Evolutionary conservation across 2,797 vertebrate species (phyloP).

Genomic region (Melanotaenia maccullochi): DNA sequence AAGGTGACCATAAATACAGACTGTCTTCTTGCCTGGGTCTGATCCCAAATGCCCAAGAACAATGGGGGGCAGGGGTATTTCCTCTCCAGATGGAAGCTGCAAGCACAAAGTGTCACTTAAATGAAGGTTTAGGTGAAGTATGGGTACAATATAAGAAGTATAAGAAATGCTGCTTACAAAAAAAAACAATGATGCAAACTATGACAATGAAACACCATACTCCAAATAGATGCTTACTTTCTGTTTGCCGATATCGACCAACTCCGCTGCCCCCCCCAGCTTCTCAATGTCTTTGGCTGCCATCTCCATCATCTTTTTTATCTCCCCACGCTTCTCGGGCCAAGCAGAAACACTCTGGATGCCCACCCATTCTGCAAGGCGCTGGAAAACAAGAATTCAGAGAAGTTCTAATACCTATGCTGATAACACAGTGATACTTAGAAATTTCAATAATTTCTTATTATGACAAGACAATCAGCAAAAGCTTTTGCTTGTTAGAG

Average conservation of each 20-base stretch:
- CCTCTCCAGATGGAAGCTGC: conserved; percentile 88
- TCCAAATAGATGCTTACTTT: conserved; percentile 75
- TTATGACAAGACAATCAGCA: background rate
- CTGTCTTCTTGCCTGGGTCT: conserved; percentile 91
- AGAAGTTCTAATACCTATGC: fast-evolving
- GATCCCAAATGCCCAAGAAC: conserved; percentile 90
- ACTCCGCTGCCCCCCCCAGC: conserved; percentile 88
- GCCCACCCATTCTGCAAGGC: conserved; percentile 91
- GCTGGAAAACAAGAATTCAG: conserved; percentile 69
- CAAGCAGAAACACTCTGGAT: conserved; percentile 95
- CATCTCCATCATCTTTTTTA: conserved; percentile 93
- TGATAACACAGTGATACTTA: background rate
- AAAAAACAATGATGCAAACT: background rate
- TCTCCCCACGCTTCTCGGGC: conserved; percentile 93
- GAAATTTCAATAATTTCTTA: background rate
- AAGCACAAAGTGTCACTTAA: background rate
- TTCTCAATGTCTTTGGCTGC: conserved; percentile 88
- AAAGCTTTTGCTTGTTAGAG: background rate
- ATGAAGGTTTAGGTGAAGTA: background rate
- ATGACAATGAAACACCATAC: background rate
- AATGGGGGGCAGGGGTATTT: conserved; percentile 94
- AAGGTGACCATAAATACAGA: conserved; percentile 95
- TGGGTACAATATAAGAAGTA: background rate
- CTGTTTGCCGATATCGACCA: conserved; percentile 91
- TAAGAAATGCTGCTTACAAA: background rate